Percentiles rank a stretch among this genome's conserved stretches.
Conservation (phyloP, 2,797 vertebrate species). For the Mareca penelope region DNA sequence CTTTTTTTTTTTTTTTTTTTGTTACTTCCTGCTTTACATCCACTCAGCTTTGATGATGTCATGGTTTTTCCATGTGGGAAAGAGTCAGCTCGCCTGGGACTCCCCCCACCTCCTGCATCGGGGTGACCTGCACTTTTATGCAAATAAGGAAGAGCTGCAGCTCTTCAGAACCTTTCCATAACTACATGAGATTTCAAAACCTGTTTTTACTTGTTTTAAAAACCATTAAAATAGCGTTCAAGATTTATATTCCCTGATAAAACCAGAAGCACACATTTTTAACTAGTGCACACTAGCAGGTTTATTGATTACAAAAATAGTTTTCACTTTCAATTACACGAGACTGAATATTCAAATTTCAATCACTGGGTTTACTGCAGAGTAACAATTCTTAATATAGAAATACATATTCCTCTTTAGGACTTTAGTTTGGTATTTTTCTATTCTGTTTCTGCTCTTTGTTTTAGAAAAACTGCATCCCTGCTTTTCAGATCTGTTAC, state of each 20-base stretch:
- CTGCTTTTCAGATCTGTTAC: not conserved
- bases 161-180: constrained; percentile 77
- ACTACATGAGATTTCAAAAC: constrained; percentile 69
- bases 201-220: constrained; percentile 12
- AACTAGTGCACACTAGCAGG: not conserved
- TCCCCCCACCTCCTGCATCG: constrained; percentile 69
- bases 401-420: not conserved
- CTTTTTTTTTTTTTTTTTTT: not conserved
- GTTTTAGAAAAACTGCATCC: not conserved
- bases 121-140: constrained; percentile 72
- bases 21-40: constrained; percentile 78
- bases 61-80: constrained; percentile 85
- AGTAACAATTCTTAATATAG: not conserved
- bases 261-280: not conserved
- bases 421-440: not conserved
- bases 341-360: not conserved
- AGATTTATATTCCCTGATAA: constrained; percentile 2
- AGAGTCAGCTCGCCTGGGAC: constrained; percentile 76
- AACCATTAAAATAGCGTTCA: not conserved
- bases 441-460: not conserved
- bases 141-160: constrained; percentile 77
- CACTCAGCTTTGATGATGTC: constrained; percentile 78
- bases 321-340: not conserved
- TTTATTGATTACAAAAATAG: not conserved
- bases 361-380: not conserved